These are phyloP conservation scores for Botia kubotai DNA, from an alignment of 2,797 vertebrate species.

Conservation along the genomic window DNA sequence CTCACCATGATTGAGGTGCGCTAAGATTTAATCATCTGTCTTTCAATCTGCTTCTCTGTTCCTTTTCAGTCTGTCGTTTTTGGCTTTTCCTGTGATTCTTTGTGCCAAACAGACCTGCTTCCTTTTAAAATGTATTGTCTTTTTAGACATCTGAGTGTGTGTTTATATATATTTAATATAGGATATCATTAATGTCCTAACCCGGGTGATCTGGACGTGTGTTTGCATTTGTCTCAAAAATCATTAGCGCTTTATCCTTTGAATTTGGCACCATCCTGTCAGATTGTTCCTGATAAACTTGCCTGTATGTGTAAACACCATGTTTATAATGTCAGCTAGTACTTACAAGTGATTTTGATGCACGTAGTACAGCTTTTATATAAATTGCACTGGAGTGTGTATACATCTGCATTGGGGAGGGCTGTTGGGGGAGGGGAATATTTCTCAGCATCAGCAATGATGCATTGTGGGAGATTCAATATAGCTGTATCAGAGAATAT, in stretches of 20 bases:
- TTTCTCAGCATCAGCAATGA: conserved; percentile 22
- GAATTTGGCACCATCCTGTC: conserved; percentile 50
- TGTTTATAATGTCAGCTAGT: conserved; percentile 29
- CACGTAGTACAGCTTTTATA: conserved; percentile 3
- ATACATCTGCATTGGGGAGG: conserved; percentile 16
- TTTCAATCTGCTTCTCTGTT: conserved; percentile 2
- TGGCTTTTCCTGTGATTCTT: conserved; percentile 34
- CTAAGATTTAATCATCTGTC: conserved; percentile 38
- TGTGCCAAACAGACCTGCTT: conserved; percentile 28
- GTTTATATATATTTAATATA: conserved; percentile 39
- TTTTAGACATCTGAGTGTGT: background rate
- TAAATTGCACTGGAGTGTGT: conserved; percentile 24
- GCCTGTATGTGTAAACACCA: background rate
- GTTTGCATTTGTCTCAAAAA: conserved; percentile 26
- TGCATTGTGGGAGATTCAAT: conserved; percentile 15
- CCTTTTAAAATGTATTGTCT: conserved; percentile 59
- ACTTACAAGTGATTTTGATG: conserved; percentile 16
- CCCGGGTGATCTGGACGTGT: background rate
- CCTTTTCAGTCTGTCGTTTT: background rate
- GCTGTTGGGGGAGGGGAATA: background rate
- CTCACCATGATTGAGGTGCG: conserved; percentile 4
- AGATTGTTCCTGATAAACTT: conserved; percentile 3
- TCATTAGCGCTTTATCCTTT: conserved; percentile 49
- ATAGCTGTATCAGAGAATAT: conserved; percentile 6
- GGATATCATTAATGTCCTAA: background rate